Evolutionary conservation across 2,113 vertebrate species (phyloP).

Genomic region (Mastomys natalensis): DNA sequence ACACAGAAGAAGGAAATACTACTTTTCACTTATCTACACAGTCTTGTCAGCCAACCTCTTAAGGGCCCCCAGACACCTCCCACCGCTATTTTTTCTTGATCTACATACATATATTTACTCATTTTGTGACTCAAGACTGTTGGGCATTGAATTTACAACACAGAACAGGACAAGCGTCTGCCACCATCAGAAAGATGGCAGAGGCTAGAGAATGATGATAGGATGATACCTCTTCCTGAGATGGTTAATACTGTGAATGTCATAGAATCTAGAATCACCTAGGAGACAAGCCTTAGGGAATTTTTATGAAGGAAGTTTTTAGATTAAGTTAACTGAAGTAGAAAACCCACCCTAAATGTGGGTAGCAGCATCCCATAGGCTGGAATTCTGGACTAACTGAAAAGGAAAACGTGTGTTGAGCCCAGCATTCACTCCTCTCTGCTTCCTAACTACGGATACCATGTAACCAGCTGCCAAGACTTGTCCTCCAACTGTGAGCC

Average conservation of each 20-base stretch:
- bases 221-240: neutral
- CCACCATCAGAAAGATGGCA: neutral
- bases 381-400: neutral
- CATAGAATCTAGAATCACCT: neutral
- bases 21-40: constrained; percentile 62
- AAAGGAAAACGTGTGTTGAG: neutral
- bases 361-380: neutral
- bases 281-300: neutral
- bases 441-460: too few relatives aligned
- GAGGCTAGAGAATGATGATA: neutral
- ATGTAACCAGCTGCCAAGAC: neutral
- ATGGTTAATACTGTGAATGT: neutral
- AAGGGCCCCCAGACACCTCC: neutral
- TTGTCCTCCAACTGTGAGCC: neutral
- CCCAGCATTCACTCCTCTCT: neutral
- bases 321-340: neutral
- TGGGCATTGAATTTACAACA: neutral
- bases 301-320: neutral
- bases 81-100: too few relatives aligned
- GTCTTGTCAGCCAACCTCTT: accelerated
- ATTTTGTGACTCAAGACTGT: neutral
- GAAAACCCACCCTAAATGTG: neutral
- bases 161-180: neutral
- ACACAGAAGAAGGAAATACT: constrained; percentile 89
- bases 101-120: too few relatives aligned